Percentiles rank a stretch among this genome's conserved stretches.
phyloP scores from a whole-genome alignment of 2,797 vertebrate genomes.

The Enteromius anoplus region DNA sequence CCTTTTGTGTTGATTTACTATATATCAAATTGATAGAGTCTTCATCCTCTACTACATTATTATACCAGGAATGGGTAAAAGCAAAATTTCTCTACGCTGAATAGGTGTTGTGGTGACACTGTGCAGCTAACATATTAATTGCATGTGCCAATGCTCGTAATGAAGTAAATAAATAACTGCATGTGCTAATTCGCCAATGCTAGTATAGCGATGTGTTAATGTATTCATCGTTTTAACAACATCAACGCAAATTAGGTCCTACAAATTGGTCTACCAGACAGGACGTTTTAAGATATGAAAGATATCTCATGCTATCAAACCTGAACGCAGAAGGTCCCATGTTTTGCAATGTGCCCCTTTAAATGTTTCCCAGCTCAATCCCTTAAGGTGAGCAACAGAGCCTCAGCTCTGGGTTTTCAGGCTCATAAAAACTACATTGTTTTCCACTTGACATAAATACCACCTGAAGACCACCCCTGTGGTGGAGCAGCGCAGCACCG shows the following conservation, averaged over 20 bases:
- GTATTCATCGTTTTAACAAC: background rate
- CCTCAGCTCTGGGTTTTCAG: constrained; percentile 21
- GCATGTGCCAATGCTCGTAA: background rate
- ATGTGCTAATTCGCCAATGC: constrained; percentile 22
- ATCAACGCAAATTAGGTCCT: background rate
- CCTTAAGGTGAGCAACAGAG: constrained; percentile 12
- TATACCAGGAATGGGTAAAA: background rate
- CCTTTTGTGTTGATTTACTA: background rate
- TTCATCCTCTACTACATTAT: background rate
- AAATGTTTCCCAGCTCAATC: constrained; percentile 11
- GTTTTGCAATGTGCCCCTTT: constrained; percentile 7
- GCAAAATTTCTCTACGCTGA: background rate
- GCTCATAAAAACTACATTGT: constrained; percentile 44
- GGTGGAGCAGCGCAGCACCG: constrained; percentile 26
- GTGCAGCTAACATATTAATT: background rate
- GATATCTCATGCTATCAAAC: background rate
- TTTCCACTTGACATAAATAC: constrained; percentile 50
- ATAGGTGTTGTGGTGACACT: background rate
- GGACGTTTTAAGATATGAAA: constrained; percentile 2
- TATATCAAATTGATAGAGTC: background rate
- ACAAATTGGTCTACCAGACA: background rate
- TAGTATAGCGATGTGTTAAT: constrained; percentile 4
- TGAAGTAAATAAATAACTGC: background rate
- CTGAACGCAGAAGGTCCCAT: background rate
- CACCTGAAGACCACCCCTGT: constrained; percentile 53